phyloP scores from a whole-genome alignment of 2,113 vertebrate genomes.

The Bolborhynchus lineola region DNA sequence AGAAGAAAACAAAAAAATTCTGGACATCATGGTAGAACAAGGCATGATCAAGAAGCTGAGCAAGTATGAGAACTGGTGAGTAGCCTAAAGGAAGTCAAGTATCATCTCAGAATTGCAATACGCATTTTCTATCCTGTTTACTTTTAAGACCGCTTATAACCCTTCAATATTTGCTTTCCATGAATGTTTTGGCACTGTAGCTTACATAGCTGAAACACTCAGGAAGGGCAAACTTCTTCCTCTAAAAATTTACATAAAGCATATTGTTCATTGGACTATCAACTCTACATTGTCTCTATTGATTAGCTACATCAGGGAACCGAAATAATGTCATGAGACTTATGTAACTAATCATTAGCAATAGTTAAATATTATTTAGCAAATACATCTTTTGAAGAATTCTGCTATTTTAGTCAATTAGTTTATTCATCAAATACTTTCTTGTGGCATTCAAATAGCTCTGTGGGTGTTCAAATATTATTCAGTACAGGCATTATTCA shows the following conservation, averaged over 20 bases:
- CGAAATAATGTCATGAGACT: slow-evolving; percentile 12
- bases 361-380: slow-evolving; percentile 42
- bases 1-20: slow-evolving; percentile 82
- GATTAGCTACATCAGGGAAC: neutral
- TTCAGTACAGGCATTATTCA: slow-evolving; percentile 61
- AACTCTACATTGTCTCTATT: neutral
- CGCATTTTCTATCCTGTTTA: neutral
- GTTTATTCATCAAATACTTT: slow-evolving; percentile 52
- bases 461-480: slow-evolving; percentile 63
- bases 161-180: neutral
- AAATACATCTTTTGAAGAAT: slow-evolving; percentile 38
- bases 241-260: neutral
- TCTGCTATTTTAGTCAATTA: slow-evolving; percentile 45
- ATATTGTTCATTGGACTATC: neutral
- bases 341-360: neutral
- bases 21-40: slow-evolving; percentile 84
- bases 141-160: neutral
- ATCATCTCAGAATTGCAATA: neutral
- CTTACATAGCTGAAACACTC: neutral
- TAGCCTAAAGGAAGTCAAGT: neutral
- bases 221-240: neutral
- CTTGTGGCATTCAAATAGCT: slow-evolving; percentile 47
- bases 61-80: slow-evolving; percentile 96
- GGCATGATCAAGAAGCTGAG: slow-evolving; percentile 84
- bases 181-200: neutral